These are phyloP conservation scores for zebrafish (Danio rerio) DNA, from an alignment of 2,113 vertebrate genomes.

Conservation along the genomic window GRCz12tu NC_133194.1:24786501-24787000, in stretches of 20 bases:
- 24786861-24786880: too few relatives aligned
- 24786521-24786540: conserved; percentile 94
- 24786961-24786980: too few relatives aligned
- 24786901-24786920: too few relatives aligned
- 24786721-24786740: not conserved
- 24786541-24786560: conserved; percentile 86
- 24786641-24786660: conserved; percentile 56
- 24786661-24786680: not conserved
- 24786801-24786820: too few relatives aligned
- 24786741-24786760: not conserved
- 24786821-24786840: too few relatives aligned
- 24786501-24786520: conserved; percentile 85
- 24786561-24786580: conserved; percentile 89
- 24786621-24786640: conserved; percentile 83
- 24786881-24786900: too few relatives aligned
- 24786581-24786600: conserved; percentile 91
- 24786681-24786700: not conserved
- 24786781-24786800: too few relatives aligned
- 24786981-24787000: too few relatives aligned
- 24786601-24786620: conserved; percentile 87
- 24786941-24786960: too few relatives aligned
- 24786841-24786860: too few relatives aligned
- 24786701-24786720: conserved; percentile 34
- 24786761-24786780: too few relatives aligned
- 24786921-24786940: too few relatives aligned